Percentiles rank a stretch among this genome's conserved stretches.
Evolutionary conservation across 2,113 vertebrate species (phyloP).

Genomic region (Galbula dea): DNA sequence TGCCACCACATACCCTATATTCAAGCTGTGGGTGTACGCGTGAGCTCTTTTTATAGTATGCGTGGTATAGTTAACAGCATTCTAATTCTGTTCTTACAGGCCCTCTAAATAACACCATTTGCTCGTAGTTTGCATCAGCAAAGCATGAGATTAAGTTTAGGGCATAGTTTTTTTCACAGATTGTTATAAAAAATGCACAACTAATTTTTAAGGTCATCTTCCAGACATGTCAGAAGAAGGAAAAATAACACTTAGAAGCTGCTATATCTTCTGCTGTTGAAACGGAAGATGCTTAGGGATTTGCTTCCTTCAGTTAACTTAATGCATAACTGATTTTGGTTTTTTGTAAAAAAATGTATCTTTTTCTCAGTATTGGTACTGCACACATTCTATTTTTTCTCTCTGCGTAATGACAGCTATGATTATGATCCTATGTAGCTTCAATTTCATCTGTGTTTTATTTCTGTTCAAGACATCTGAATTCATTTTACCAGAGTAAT

Average conservation of each 20-base stretch:
- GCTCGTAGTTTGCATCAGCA: not conserved
- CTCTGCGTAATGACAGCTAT: not conserved
- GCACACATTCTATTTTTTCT: not conserved
- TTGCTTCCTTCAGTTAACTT: not conserved
- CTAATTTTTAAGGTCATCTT: conserved; percentile 2
- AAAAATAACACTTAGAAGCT: not conserved
- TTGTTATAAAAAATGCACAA: not conserved
- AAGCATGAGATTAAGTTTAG: not conserved
- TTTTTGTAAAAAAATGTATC: too few species aligned
- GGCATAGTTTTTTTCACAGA: not conserved
- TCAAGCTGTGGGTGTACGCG: not conserved
- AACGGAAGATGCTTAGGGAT: not conserved
- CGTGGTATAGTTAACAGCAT: not conserved
- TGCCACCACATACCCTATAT: not conserved
- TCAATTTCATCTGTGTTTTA: not conserved
- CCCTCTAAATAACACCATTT: not conserved
- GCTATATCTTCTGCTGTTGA: not conserved
- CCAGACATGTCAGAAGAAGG: not conserved
- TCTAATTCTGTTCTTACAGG: not conserved
- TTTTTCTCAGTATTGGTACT: not conserved
- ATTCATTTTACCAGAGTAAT: not conserved
- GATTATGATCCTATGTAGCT: not conserved
- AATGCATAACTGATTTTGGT: not conserved
- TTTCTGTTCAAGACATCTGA: not conserved
- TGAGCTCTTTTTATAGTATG: not conserved